Evolutionary conservation across 2,888 invertebrate species (phyloP), one percentile per base, ranked within the genome.

Genomic region (Limenitis camilla): DNA sequence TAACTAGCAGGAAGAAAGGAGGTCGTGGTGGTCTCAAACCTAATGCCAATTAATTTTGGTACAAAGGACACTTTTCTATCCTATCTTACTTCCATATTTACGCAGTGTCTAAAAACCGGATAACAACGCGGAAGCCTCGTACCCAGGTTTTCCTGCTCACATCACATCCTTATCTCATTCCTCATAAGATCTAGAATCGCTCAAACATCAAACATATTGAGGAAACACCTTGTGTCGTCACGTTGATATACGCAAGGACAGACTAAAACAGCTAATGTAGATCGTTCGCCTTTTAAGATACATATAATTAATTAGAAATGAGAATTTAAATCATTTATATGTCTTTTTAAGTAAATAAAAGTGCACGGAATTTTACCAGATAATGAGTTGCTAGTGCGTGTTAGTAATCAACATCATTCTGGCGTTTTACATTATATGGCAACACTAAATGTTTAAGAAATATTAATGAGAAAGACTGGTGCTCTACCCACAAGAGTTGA

Each of bases 91-190:
- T 49, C 45, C 39, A 42, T 40, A 41, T 44, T 49, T 49, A 56
- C 32, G 36, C 32, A 39, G 42, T 43, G 40, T 52, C 49, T 42
- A 54, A 52, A 52, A 56, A 56, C 49, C 55, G 46, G 54, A 57
- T 54, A 57, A 57, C 47, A 54, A 54, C 40, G 49, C 60, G 60
- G 60, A 58, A 60, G 44, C 58, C 58, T 45, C 55, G 52, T 56
- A 56, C 55, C 56, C 59, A 55, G 59, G 47, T 49, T 27, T 46
- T 38, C 49, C 32, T 9, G n/a, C 46, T 52, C 51, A 42, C 42
- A 46, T 42, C 52, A 49, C 42, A 30, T 8, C 29, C 28, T 10
- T 11, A 35, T 8, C 28, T 49, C 48, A 33, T 57, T 49, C 38
- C 19, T 0, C 19, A 19, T 19, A 19, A 19, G 19, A 19, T 19